Percentiles rank a stretch among this genome's conserved stretches.
phyloP scores from a whole-genome alignment of 2,888 invertebrate genomes.

The Xestoiulus laeticollis region DNA sequence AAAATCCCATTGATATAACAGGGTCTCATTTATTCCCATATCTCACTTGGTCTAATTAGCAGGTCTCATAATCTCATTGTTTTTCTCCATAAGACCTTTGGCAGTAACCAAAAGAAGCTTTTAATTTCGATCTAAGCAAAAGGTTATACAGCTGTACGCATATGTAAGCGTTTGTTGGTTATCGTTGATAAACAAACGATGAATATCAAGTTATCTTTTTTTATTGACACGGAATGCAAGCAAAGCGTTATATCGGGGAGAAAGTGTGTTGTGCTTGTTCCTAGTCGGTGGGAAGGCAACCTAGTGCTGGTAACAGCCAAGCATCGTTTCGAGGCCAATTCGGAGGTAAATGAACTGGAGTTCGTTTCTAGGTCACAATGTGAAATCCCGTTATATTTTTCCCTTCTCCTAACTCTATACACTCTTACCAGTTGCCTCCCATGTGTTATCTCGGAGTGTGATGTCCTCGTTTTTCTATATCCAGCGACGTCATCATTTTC shows the following conservation, averaged over 20 bases:
- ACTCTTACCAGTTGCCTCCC: slow-evolving; percentile 34
- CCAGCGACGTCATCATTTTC: slow-evolving; percentile 39
- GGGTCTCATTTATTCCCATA: no score
- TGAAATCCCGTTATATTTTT: slow-evolving; percentile 41
- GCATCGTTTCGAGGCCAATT: slow-evolving; percentile 22
- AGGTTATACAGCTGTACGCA: not conserved
- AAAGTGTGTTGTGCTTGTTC: slow-evolving; percentile 6
- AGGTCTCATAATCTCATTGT: no score
- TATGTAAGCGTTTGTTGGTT: not conserved
- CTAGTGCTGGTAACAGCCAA: not conserved
- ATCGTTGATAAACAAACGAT: not conserved
- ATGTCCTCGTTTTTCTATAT: slow-evolving; percentile 32
- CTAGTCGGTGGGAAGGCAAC: not conserved
- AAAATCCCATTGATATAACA: no score
- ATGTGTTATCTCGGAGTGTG: slow-evolving; percentile 39
- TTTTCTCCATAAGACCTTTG: no score
- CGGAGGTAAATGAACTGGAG: slow-evolving; percentile 37
- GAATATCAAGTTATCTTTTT: not conserved
- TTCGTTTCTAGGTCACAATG: slow-evolving; percentile 41
- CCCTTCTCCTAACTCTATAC: not conserved
- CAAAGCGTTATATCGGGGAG: not conserved
- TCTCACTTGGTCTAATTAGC: no score
- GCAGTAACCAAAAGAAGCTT: no score
- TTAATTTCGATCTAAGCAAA: not conserved
- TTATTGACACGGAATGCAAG: not conserved